These are phyloP conservation scores for Albula glossodonta DNA, from an alignment of 2,113 vertebrate species.

Conservation along the genomic window DNA sequence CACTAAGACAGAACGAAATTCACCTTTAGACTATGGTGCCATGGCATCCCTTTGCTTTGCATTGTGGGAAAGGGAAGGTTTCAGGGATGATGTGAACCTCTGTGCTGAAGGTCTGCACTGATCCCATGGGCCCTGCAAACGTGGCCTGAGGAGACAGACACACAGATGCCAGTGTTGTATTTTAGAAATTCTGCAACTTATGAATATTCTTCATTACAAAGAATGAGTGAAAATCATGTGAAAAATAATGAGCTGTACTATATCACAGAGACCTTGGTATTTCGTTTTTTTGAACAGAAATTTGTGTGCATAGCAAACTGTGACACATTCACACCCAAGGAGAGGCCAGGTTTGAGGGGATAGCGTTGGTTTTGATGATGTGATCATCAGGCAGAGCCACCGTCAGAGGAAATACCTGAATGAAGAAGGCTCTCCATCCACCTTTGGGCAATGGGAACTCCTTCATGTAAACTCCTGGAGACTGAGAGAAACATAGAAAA, in stretches of 20 bases:
- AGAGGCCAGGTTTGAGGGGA: too few relatives aligned
- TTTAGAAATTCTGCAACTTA: too few relatives aligned
- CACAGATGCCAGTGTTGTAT: too few relatives aligned
- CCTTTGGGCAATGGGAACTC: neutral
- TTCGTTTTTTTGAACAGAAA: too few relatives aligned
- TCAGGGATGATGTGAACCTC: conserved; percentile 50
- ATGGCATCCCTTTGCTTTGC: neutral
- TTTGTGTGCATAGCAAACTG: too few relatives aligned
- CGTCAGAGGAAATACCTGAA: neutral
- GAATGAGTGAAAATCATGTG: too few relatives aligned
- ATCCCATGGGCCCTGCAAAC: neutral
- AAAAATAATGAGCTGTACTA: too few relatives aligned
- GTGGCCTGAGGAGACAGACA: neutral
- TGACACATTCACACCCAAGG: neutral
- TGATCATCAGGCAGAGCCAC: too few relatives aligned
- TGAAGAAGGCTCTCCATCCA: conserved; percentile 1
- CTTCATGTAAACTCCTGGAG: neutral
- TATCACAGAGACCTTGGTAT: too few relatives aligned
- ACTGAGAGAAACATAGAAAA: neutral
- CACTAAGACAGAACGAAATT: neutral
- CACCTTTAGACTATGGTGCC: neutral
- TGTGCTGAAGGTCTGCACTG: neutral
- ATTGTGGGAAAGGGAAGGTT: conserved; percentile 42
- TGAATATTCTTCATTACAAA: too few relatives aligned
- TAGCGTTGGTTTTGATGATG: too few relatives aligned